Evolutionary conservation across 2,113 vertebrate species (phyloP).

Genomic region (Lota lota): DNA sequence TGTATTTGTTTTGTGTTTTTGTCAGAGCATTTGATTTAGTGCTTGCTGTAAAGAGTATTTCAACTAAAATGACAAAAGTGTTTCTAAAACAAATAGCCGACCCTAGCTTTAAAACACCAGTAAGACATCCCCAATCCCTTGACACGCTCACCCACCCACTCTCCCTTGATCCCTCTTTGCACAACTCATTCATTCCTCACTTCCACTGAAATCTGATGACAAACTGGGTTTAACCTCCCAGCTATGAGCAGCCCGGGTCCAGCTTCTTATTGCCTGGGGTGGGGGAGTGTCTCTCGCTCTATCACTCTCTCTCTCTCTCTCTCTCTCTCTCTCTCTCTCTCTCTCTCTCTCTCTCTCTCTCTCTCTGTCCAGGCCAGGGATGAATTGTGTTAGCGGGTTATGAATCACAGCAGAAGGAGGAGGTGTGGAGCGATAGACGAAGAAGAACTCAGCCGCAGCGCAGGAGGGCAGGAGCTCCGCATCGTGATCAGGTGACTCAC

Average conservation of each 20-base stretch:
- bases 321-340: too few species aligned
- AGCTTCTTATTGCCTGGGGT: constrained; percentile 45
- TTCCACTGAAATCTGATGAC: constrained; percentile 67
- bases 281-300: constrained; percentile 49
- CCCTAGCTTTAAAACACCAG: too few species aligned
- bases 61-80: too few species aligned
- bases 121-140: too few species aligned
- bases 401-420: constrained; percentile 40
- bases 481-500: too few species aligned
- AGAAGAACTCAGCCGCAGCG: not conserved
- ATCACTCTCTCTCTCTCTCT: too few species aligned
- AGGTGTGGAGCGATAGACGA: constrained; percentile 10
- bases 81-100: too few species aligned
- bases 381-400: constrained; percentile 33
- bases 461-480: too few species aligned
- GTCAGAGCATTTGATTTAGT: too few species aligned
- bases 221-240: constrained; percentile 66
- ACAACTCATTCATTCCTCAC: constrained; percentile 43
- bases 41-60: too few species aligned
- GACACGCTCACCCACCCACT: not conserved
- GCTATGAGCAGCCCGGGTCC: constrained; percentile 49
- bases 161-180: constrained; percentile 28
- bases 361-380: constrained; percentile 38
- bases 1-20: too few species aligned
- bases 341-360: too few species aligned